Base-by-base conservation (phyloP, 2,888 invertebrate species). In the Aromia moschata region DNA sequence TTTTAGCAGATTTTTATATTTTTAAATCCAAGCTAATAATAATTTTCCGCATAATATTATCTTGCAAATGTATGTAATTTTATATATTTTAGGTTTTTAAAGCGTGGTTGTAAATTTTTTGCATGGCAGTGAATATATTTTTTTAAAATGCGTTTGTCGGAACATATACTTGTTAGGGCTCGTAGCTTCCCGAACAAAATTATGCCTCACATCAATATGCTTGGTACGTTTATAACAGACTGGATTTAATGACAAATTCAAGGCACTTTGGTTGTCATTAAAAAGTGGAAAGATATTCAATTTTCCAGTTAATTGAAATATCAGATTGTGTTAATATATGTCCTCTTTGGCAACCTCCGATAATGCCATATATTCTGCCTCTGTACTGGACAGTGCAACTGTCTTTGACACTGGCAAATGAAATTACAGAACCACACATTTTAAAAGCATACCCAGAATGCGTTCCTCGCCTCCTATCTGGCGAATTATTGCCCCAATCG, bases 381-480 rank as follows among this genome's bases (percentile, higher is more conserved):
- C 70, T 4, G 66, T 66, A 36, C 70, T 72, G 0, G 70, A 71
- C 4, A 75, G 38, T 5, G 74, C 72, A 25, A 71, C 70, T n/a
- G 71, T 75, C 74, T 60, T 75, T 75, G 17, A 40, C 69, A 49
- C 68, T 70, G 43, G 69, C 70, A 64, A 68, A 75, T 2, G 73
- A 74, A 43, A 77, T 62, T 2, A 63, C 69, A 46, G 61, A 52
- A 31, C 61, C 63, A 36, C 68, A 68, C 12, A 72, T 33, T 16
- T 59, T 61, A 61, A 76, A 74, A 55, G 49, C 58, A 62, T 54
- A 74, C 0, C 74, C 74, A 15, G 72, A 72, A 57, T 71, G 75
- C 2, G 80, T 82, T n/a, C n/a, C n/a, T n/a, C n/a, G n/a, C 72
- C 77, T 80, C 76, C 81, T 77, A 41, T 69, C 62, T 12, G 37